Conservation (phyloP, 2,113 vertebrate genomes). For the Neotragus moschatus region DNA sequence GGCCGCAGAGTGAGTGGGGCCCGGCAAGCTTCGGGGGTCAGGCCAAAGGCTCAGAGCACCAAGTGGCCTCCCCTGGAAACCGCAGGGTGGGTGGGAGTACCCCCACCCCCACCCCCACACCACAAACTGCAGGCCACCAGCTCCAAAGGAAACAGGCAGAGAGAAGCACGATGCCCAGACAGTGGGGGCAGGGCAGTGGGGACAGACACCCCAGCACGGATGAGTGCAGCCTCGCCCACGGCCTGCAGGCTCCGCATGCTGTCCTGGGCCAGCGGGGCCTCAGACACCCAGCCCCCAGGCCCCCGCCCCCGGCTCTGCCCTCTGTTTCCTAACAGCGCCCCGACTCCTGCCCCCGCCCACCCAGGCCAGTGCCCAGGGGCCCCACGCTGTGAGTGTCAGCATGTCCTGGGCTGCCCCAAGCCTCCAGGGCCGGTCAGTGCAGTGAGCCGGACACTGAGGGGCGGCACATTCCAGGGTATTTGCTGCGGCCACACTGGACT, state of each 20-base stretch:
- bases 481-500: neutral
- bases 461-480: too few species aligned
- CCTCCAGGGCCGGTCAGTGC: neutral
- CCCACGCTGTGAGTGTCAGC: accelerated
- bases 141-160: neutral
- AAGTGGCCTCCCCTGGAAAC: neutral
- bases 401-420: neutral
- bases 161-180: neutral
- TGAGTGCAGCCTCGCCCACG: accelerated
- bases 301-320: neutral
- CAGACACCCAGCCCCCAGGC: neutral
- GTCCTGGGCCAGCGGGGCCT: neutral
- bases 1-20: neutral
- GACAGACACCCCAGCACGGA: neutral
- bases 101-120: neutral
- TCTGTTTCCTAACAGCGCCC: neutral
- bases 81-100: neutral
- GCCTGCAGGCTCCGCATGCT: neutral
- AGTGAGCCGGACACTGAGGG: neutral
- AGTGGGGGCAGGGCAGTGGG: accelerated
- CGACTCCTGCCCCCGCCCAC: neutral
- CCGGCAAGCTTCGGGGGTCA: neutral
- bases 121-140: neutral
- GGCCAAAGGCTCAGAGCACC: neutral
- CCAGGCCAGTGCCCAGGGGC: neutral